Percentiles rank a stretch among this genome's conserved stretches.
phyloP scores from a whole-genome alignment of 2,888 invertebrate species.

The Plagodis pulveraria region DNA sequence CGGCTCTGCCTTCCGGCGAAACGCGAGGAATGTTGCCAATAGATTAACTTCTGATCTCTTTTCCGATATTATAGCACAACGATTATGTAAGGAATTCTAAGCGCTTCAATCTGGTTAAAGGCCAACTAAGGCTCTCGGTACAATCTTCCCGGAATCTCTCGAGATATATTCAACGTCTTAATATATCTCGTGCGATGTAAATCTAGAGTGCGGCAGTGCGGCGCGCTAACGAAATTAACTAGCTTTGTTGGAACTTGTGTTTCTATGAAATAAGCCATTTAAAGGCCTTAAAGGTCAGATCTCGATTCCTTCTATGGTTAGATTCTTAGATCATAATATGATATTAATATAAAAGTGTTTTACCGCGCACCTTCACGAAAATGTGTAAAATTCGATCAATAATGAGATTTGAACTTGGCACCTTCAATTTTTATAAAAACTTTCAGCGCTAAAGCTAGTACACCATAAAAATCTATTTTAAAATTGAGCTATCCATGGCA shows the following conservation, averaged over 20 bases:
- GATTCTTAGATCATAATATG: neutral
- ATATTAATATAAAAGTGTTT: neutral
- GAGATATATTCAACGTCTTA: conserved; percentile 35
- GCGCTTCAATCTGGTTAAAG: conserved; percentile 79
- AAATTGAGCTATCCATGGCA: too few species aligned
- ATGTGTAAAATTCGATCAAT: too few species aligned
- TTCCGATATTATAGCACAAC: conserved; percentile 81
- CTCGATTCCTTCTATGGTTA: neutral
- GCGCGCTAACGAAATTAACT: conserved; percentile 24
- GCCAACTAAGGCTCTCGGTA: conserved; percentile 65
- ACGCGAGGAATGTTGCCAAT: conserved; percentile 84
- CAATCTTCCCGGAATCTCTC: conserved; percentile 51
- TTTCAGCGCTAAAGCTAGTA: too few species aligned
- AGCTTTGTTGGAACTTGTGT: conserved; percentile 9
- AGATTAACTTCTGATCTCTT: conserved; percentile 85
- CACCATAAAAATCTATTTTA: too few species aligned
- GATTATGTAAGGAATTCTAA: conserved; percentile 82
- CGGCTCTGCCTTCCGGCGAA: conserved; percentile 80
- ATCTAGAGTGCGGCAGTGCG: conserved; percentile 20
- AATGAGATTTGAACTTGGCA: too few species aligned
- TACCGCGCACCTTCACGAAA: too few species aligned
- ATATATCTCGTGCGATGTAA: conserved; percentile 33
- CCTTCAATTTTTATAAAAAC: too few species aligned
- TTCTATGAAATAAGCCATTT: conserved; percentile 2
- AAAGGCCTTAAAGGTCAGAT: neutral